Evolutionary conservation across 1,140 invertebrate genomes (phyloP).

Genomic region (Drosophila azteca): DNA sequence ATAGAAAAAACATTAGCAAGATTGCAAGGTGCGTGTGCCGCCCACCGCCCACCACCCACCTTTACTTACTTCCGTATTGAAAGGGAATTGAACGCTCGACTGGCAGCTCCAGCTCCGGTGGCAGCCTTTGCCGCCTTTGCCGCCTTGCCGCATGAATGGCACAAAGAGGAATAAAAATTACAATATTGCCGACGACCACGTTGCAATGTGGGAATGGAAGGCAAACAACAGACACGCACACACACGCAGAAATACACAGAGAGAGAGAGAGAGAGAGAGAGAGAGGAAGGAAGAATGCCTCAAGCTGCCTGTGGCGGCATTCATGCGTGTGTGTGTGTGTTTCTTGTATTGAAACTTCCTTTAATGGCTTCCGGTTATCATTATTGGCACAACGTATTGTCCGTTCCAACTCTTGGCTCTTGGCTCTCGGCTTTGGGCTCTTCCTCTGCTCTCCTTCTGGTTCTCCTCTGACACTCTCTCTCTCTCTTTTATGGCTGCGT

Average conservation of each 20-base stretch:
- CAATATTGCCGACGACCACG: constrained; percentile 60
- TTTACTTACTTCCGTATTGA: constrained; percentile 52
- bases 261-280: not conserved
- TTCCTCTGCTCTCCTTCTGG: no score
- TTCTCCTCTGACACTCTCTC: not conserved
- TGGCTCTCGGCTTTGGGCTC: not conserved
- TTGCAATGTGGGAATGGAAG: constrained; percentile 58
- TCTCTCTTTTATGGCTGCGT: constrained; percentile 50
- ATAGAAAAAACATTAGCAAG: constrained; percentile 78
- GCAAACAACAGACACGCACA: constrained; percentile 54
- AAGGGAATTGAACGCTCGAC: constrained; percentile 74
- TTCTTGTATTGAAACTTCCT: constrained; percentile 78
- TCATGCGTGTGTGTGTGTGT: constrained; percentile 39
- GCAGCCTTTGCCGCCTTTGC: constrained; percentile 26
- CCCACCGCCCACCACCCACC: not conserved
- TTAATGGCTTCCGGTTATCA: constrained; percentile 83
- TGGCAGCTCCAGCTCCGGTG: constrained; percentile 39
- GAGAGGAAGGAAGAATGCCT: constrained; percentile 20
- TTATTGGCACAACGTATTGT: constrained; percentile 71
- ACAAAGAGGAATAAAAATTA: constrained; percentile 77
- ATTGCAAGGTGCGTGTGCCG: constrained; percentile 79
- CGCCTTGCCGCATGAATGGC: constrained; percentile 60
- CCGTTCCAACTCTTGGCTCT: constrained; percentile 19
- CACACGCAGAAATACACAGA: constrained; percentile 21
- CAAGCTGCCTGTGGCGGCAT: constrained; percentile 46